These are phyloP conservation scores for Epicauta chinensis DNA, from an alignment of 1,140 invertebrate species.

Conservation along the genomic window DNA sequence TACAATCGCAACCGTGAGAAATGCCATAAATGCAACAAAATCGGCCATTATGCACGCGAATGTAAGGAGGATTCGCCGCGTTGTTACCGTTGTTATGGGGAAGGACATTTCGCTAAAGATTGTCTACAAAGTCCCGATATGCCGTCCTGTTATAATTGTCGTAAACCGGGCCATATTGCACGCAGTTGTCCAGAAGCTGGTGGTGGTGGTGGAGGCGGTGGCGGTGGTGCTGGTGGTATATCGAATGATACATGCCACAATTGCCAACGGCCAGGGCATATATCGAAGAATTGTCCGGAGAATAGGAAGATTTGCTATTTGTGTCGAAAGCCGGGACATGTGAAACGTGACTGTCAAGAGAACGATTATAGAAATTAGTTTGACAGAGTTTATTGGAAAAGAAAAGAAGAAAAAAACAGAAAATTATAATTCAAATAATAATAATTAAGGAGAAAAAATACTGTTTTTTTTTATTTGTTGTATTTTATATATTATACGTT, in stretches of 20 bases:
- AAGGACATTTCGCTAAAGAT: slow-evolving; percentile 85
- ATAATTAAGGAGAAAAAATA: not conserved
- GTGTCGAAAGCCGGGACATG: slow-evolving; percentile 83
- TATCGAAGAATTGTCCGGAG: slow-evolving; percentile 83
- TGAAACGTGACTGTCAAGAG: slow-evolving; percentile 83
- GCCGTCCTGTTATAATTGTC: slow-evolving; percentile 81
- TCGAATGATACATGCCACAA: slow-evolving; percentile 74
- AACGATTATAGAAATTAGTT: slow-evolving; percentile 44
- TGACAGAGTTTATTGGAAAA: no score
- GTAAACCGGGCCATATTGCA: slow-evolving; percentile 82
- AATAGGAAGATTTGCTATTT: slow-evolving; percentile 80
- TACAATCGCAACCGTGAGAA: slow-evolving; percentile 61
- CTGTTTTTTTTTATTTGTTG: slow-evolving; percentile 22
- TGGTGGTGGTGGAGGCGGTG: slow-evolving; percentile 32
- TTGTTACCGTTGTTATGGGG: slow-evolving; percentile 78
- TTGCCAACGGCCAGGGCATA: slow-evolving; percentile 80
- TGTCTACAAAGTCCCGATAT: slow-evolving; percentile 75
- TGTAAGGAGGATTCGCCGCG: slow-evolving; percentile 81
- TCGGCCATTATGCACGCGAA: slow-evolving; percentile 87
- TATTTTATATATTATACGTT: slow-evolving; percentile 23
- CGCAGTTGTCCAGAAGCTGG: slow-evolving; percentile 72
- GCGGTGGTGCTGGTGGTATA: not conserved
- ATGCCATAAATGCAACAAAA: slow-evolving; percentile 93
- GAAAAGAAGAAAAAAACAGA: not conserved
- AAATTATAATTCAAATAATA: no score